Evolutionary conservation across 1,140 invertebrate genomes (phyloP).

Genomic region (Caerostris darwini): DNA sequence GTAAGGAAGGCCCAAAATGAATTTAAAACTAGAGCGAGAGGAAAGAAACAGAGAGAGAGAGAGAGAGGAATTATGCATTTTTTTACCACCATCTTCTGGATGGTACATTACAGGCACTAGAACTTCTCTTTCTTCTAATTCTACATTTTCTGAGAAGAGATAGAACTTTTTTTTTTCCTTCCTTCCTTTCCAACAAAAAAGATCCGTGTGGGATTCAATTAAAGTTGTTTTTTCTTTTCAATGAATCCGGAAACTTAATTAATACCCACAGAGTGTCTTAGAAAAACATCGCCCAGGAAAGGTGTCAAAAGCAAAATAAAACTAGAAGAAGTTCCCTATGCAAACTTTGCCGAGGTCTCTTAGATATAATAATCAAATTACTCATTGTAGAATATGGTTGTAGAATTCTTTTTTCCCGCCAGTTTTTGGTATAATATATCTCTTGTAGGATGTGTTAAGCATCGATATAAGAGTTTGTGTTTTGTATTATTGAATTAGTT

Average conservation of each 20-base stretch:
- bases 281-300: conserved; percentile 49
- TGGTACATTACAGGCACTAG: background rate
- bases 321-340: background rate
- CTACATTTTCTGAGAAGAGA: background rate
- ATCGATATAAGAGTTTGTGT: background rate
- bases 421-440: background rate
- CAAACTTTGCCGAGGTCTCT: conserved; percentile 17
- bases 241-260: conserved; percentile 54
- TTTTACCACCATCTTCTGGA: conserved; percentile 1
- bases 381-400: conserved; percentile 21
- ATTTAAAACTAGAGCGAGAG: conserved; percentile 43
- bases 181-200: conserved; percentile 23
- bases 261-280: conserved; percentile 44
- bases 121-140: background rate
- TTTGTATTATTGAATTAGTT: conserved; percentile 29
- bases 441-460: background rate
- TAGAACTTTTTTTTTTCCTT: background rate
- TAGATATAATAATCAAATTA: conserved; percentile 66
- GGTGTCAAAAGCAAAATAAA: conserved; percentile 42
- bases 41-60: background rate
- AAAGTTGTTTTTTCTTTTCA: conserved; percentile 53
- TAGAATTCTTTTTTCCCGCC: background rate
- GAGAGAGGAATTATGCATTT: background rate
- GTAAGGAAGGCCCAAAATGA: conserved; percentile 27
- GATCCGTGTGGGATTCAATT: conserved; percentile 58